Base-by-base conservation (phyloP, 92 coral and sea anemone genomes). In the Zoanthus gigantus region DNA sequence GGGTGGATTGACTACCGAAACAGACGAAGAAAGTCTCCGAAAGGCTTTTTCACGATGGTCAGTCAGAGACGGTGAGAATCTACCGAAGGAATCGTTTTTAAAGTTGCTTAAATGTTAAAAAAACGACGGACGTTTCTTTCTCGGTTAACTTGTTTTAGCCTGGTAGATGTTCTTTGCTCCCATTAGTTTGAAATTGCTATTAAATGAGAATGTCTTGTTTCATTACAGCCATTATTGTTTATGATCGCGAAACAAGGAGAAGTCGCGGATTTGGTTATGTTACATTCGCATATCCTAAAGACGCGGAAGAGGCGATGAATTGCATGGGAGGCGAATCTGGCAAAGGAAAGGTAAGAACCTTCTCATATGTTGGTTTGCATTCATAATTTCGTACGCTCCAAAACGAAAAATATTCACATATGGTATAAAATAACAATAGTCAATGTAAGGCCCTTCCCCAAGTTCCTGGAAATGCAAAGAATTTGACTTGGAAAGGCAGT, bases 221-320 rank as follows among this genome's bases (percentile, higher is more conserved):
- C 18, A 12, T 68, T 83, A 12, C 90, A 97, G 99, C 93, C 15
- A 95, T 96, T 31, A 89, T 97, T 75, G 99, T 97, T 54, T 93
- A 94, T 76, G 99, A 97, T 85, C 92, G 95, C 0, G 98, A 95
- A 72, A 95, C 99, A 0, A 90, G 94, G 12, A 89, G 94, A 72
- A 95, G 98, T 34, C 92, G 99, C 16, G 98, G 98, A 18, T 97
- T 97, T 92, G 99, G 99, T 15, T 97, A 97, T 90, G 99, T 97
- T 74, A 84, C 94, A 44, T 97, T 97, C 79, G 78, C 90, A 2
- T 94, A 92, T 34, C 89, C 90, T 7, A 83, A 86, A 23, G 99
- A 95, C 77, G 99, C 99, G 0, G 93, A 90, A 31, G 98, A 94
- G 65, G 99, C 99, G 0, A 92, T 95, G 97, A 90, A 93, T 31